phyloP scores from a whole-genome alignment of 2,113 vertebrate genomes.

The Phodopus roborovskii region DNA sequence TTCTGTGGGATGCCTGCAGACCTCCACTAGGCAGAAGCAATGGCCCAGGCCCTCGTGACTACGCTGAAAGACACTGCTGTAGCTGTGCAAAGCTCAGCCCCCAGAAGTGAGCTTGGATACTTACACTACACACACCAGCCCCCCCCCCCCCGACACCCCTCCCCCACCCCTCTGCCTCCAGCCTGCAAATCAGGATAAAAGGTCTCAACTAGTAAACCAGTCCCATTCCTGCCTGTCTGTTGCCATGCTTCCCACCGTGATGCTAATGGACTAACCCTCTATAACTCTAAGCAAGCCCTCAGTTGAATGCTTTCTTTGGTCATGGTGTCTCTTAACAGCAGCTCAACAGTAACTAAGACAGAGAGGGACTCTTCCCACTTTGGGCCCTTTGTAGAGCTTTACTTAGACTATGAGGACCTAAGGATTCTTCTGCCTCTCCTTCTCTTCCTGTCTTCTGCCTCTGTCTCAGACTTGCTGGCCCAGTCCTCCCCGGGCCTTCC shows the following conservation, averaged over 20 bases:
- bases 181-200: neutral
- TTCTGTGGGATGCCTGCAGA: neutral
- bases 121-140: neutral
- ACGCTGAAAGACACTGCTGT: neutral
- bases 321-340: neutral
- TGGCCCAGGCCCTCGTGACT: neutral
- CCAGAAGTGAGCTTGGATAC: neutral
- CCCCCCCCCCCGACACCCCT: too few relatives aligned
- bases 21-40: neutral
- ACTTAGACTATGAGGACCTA: neutral
- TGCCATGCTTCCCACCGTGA: neutral
- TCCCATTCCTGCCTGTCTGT: neutral
- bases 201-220: neutral
- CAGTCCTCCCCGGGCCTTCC: neutral
- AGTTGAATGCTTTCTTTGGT: neutral
- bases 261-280: neutral
- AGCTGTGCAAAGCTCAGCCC: neutral
- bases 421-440: neutral
- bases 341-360: neutral
- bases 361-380: too few relatives aligned
- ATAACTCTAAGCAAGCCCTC: neutral
- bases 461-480: neutral
- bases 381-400: neutral
- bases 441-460: neutral
- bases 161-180: neutral